These are phyloP conservation scores for Drosophila fulvimacula DNA, from an alignment of 2,888 invertebrate species.

Conservation along the genomic window DNA sequence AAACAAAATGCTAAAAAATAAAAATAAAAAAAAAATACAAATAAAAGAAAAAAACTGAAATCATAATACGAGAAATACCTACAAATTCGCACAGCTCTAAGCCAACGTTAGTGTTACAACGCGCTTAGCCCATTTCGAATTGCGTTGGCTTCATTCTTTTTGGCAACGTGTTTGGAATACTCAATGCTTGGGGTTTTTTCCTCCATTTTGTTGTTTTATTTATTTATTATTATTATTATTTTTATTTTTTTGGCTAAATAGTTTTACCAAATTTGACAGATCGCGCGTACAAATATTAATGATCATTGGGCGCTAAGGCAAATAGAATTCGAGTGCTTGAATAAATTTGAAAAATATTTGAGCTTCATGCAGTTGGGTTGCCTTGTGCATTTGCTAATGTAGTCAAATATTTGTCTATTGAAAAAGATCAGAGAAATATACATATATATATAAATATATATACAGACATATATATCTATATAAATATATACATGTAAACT, in stretches of 20 bases:
- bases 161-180: constrained; percentile 42
- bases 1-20: constrained; percentile 15
- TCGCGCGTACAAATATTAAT: constrained; percentile 12
- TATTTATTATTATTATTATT: too few species aligned
- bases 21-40: constrained; percentile 11
- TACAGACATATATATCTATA: background rate
- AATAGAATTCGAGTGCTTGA: constrained; percentile 31
- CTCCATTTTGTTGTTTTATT: constrained; percentile 10
- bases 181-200: constrained; percentile 25
- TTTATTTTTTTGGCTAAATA: constrained; percentile 10
- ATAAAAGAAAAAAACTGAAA: constrained; percentile 7
- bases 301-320: constrained; percentile 24
- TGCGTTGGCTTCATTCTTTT: constrained; percentile 42
- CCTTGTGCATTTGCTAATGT: constrained; percentile 10
- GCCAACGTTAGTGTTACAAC: constrained; percentile 27
- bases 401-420: constrained; percentile 27
- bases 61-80: constrained; percentile 17
- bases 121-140: constrained; percentile 41
- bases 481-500: constrained; percentile 4
- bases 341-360: constrained; percentile 10
- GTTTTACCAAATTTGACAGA: constrained; percentile 38
- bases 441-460: background rate
- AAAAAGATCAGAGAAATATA: constrained; percentile 19
- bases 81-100: constrained; percentile 23
- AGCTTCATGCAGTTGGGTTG: constrained; percentile 22